Conservation (phyloP, 2,888 invertebrate species). For the Disparrhopalites patrizii region DNA sequence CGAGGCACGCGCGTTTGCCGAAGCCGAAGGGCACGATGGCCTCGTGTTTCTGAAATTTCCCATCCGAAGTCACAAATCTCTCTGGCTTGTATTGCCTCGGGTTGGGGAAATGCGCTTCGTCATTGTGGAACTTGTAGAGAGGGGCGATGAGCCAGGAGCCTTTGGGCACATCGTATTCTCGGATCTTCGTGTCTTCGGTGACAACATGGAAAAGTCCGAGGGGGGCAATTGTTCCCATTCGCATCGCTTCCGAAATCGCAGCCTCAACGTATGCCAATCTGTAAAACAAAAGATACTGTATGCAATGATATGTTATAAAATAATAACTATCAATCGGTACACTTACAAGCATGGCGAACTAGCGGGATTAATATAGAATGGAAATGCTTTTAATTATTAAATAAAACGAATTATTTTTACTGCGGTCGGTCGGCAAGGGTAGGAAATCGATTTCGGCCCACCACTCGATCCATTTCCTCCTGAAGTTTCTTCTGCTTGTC, state of each 20-base stretch:
- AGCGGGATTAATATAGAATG: too few relatives aligned
- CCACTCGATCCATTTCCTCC: slow-evolving; percentile 28
- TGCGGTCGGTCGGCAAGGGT: slow-evolving; percentile 24
- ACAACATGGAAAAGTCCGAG: neutral
- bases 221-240: neutral
- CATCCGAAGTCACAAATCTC: too few relatives aligned
- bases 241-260: neutral
- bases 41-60: too few relatives aligned
- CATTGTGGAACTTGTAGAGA: neutral
- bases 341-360: too few relatives aligned
- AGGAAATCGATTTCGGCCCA: too few relatives aligned
- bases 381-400: too few relatives aligned
- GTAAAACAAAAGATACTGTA: neutral
- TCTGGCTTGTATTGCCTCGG: neutral
- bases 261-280: neutral
- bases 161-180: neutral
- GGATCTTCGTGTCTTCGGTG: neutral
- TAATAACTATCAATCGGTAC: too few relatives aligned
- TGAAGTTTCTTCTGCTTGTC: slow-evolving; percentile 25
- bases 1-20: too few relatives aligned
- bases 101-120: neutral
- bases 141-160: neutral
- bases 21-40: too few relatives aligned
- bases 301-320: too few relatives aligned
- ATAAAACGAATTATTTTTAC: too few relatives aligned